phyloP scores from a whole-genome alignment of 1,140 invertebrate species.

The Chionoecetes opilio region DNA sequence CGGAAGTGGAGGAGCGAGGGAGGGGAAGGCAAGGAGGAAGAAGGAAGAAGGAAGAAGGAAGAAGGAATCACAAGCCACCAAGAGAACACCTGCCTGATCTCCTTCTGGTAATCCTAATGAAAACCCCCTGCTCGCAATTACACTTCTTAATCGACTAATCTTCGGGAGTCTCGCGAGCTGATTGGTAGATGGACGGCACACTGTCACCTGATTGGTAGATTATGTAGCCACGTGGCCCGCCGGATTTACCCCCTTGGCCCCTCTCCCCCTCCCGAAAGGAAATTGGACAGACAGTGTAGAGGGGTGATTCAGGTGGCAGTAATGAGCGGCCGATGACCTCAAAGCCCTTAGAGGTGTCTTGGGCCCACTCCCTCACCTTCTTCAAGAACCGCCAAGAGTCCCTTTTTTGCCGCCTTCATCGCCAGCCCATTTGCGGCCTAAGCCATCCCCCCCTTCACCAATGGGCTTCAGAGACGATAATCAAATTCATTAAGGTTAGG shows the following conservation, averaged over 20 bases:
- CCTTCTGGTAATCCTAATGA: conserved; percentile 64
- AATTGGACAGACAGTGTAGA: conserved; percentile 20
- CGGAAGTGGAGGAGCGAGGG: background rate
- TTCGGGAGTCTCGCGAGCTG: conserved; percentile 44
- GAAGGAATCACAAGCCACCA: background rate
- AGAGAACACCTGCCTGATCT: background rate
- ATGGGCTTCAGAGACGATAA: conserved; percentile 71
- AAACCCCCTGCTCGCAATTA: conserved; percentile 72
- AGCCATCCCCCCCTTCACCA: conserved; percentile 59
- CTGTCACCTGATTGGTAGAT: conserved; percentile 72
- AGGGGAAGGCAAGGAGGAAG: background rate
- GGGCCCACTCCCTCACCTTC: background rate
- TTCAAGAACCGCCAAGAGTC: background rate
- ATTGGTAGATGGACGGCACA: conserved; percentile 57
- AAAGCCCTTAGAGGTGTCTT: background rate
- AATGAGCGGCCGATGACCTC: conserved; percentile 2
- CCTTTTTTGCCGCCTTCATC: background rate
- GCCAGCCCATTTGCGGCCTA: conserved; percentile 55
- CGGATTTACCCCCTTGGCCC: conserved; percentile 50
- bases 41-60: background rate
- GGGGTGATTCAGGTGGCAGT: conserved; percentile 6
- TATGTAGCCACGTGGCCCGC: conserved; percentile 57
- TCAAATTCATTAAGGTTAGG: conserved; percentile 79
- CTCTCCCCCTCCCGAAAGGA: conserved; percentile 24
- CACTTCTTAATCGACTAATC: conserved; percentile 69